Percentiles rank a stretch among this genome's conserved stretches.
These are phyloP conservation scores for Acrocephalus kingi DNA, from an alignment of 2,113 vertebrate genomes.

Conservation along the genomic window DNA sequence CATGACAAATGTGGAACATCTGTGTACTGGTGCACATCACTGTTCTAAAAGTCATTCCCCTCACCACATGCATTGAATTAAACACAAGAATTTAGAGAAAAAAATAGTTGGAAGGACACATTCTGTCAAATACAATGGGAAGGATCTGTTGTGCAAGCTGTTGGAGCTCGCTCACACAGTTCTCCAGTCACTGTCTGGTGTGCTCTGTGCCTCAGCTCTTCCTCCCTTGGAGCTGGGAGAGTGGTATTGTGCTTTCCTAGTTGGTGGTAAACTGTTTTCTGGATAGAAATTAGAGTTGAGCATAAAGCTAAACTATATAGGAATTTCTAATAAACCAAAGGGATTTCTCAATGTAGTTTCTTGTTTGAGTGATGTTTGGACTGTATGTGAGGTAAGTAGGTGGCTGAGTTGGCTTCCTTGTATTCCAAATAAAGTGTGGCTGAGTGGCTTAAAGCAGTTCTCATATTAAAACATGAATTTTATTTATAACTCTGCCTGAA, in stretches of 20 bases:
- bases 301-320: background rate
- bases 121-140: conserved; percentile 1
- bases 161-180: background rate
- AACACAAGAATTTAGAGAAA: conserved; percentile 26
- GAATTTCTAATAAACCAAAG: background rate
- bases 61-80: conserved; percentile 51
- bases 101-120: conserved; percentile 32
- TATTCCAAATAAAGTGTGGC: background rate
- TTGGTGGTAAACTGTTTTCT: background rate
- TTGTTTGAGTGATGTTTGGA: background rate
- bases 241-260: background rate
- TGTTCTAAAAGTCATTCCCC: conserved; percentile 34
- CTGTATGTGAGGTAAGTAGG: background rate
- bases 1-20: conserved; percentile 60
- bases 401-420: background rate
- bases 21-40: conserved; percentile 41
- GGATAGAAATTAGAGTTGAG: background rate
- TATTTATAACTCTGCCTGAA: background rate
- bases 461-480: background rate
- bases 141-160: conserved; percentile 1
- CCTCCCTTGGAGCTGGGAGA: background rate
- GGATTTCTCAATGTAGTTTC: background rate
- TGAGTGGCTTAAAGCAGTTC: background rate
- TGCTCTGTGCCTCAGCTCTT: background rate
- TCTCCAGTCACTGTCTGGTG: background rate